phyloP scores from a whole-genome alignment of 2,888 invertebrate genomes.

The Liodrosophila aerea region DNA sequence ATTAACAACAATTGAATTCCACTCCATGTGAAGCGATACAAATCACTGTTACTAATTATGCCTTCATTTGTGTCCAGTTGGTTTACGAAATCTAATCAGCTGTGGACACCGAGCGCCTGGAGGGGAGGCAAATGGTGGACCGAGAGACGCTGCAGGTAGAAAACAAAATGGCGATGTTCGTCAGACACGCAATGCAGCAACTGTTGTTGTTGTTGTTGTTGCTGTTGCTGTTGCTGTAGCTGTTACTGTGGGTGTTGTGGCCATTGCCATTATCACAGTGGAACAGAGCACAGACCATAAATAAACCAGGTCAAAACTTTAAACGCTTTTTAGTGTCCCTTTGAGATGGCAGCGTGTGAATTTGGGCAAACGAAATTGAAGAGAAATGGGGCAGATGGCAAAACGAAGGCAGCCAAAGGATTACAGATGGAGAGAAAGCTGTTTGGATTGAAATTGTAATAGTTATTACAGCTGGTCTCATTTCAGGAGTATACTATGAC shows the following conservation, averaged over 20 bases:
- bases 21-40: conserved; percentile 42
- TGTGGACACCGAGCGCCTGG: no score
- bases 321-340: conserved; percentile 35
- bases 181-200: conserved; percentile 42
- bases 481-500: no score
- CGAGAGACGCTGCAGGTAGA: conserved; percentile 1
- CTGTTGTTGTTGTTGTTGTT: conserved; percentile 4
- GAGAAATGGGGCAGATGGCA: no score
- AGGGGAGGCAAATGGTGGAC: conserved; percentile 1
- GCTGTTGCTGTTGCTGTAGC: conserved; percentile 13
- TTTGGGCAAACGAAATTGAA: no score
- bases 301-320: conserved; percentile 55
- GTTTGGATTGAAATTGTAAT: no score
- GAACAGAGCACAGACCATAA: conserved; percentile 35
- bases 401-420: no score
- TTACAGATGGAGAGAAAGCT: no score
- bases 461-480: no score
- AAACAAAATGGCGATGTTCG: conserved; percentile 38
- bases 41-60: conserved; percentile 78
- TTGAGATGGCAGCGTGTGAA: conserved; percentile 34
- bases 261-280: conserved; percentile 43
- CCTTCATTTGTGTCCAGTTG: conserved; percentile 41
- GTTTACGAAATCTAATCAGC: conserved; percentile 53
- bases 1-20: conserved; percentile 19
- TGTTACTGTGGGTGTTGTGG: conserved; percentile 20